Base-by-base conservation (phyloP, 2,113 vertebrate species). In the Butorides virescens region DNA sequence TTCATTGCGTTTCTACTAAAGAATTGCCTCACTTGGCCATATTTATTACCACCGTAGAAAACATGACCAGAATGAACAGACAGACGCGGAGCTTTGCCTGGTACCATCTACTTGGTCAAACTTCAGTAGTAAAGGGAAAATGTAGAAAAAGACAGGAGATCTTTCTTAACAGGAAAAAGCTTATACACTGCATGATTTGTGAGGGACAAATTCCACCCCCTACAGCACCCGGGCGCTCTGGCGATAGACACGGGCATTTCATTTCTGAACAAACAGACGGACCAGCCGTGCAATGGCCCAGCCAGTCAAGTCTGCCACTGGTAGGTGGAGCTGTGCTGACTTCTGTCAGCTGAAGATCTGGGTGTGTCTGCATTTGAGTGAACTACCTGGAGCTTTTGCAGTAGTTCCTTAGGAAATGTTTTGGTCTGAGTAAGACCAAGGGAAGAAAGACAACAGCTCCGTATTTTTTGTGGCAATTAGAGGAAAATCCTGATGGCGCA, bases 1-100 rank as follows among this genome's bases (percentile, higher is more conserved):
- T 84, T 82, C 88, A 76, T 81, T 86, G 55, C 88, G 65, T 92
- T 86, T 89, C 67, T 86, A 44, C 73, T 84, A 32, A 84, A 93
- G 46, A 93, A 39, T 55, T 91, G 55, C 67, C 61, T 96, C 80
- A 56, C 67, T 87, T 76, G 59, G 86, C 66, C 63, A 77, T 91
- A 55, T 53, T 95, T 94, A 86, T 72, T 78, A 39, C 29, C 74
- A 65, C 71, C 13, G 46, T 66, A 84, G 67, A 65, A 83, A 88
- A 63, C 46, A 61, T 0, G 16, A 68, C 37, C 70, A 73, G 56
- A 73, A 77, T 29, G 85, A 83, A 52, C 71, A 90, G 61, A 23
- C 29, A 47, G 93, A 58, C 52, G 37, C 42, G 0, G 2, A 66
- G 37, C 62, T 74, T 62, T 67, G 73, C 84, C 77, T 90, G 39